A percentile compares a stretch with the other conserved stretches of the same genome.
Evolutionary conservation across 2,888 invertebrate genomes (phyloP).

Genomic region (Nemotelus nigrinus): DNA sequence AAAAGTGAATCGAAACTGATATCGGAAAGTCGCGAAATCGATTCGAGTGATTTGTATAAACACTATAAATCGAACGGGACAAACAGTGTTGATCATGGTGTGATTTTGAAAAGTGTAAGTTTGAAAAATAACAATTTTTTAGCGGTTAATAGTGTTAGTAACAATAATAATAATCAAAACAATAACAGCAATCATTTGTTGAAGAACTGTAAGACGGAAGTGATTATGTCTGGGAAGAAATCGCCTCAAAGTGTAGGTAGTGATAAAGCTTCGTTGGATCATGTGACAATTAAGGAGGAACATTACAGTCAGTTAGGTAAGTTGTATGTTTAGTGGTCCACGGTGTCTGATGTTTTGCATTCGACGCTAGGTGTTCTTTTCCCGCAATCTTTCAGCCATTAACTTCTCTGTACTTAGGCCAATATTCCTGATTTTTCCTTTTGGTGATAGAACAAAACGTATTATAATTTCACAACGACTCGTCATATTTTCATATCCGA

Average conservation of each 20-base stretch:
- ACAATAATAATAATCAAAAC: slow-evolving; percentile 5
- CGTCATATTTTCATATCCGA: no score
- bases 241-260: slow-evolving; percentile 4
- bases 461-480: no score
- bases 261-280: not conserved
- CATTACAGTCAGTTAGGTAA: no score
- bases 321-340: no score
- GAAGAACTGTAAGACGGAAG: slow-evolving; percentile 29
- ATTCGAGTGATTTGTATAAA: slow-evolving; percentile 6
- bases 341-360: no score
- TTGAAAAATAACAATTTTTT: slow-evolving; percentile 30
- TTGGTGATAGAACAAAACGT: no score
- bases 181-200: slow-evolving; percentile 31
- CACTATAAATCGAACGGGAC: not conserved
- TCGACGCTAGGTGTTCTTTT: no score
- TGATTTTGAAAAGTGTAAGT: not conserved
- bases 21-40: slow-evolving; percentile 20
- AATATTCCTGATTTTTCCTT: no score
- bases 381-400: no score
- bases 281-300: not conserved
- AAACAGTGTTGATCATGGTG: not conserved
- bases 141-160: slow-evolving; percentile 20
- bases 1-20: slow-evolving; percentile 45
- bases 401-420: no score
- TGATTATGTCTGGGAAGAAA: slow-evolving; percentile 9